Percentiles rank a stretch among this genome's conserved stretches.
Conservation (phyloP, 2,797 vertebrate genomes). For the Podarcis siculus region DNA sequence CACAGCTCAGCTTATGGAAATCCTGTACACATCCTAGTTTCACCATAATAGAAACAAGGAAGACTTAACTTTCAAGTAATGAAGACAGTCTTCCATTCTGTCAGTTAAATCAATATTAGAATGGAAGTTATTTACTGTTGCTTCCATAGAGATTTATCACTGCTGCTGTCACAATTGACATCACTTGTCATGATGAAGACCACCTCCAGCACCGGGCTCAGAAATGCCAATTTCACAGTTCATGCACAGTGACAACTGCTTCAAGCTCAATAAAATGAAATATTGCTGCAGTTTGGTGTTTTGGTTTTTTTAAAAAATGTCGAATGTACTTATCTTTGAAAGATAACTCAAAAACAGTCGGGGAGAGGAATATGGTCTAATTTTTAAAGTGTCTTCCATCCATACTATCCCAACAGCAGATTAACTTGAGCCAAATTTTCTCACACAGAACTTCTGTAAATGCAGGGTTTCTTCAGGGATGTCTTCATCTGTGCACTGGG, state of each 20-base stretch:
- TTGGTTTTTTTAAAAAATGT: neutral
- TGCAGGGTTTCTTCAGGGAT: neutral
- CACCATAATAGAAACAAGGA: slow-evolving; percentile 2
- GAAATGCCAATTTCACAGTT: slow-evolving; percentile 42
- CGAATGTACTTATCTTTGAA: neutral
- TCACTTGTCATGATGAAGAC: slow-evolving; percentile 25
- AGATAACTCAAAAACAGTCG: neutral
- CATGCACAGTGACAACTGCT: slow-evolving; percentile 25
- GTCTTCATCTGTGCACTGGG: neutral
- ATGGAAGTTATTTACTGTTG: slow-evolving; percentile 27
- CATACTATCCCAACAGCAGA: neutral
- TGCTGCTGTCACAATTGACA: slow-evolving; percentile 22
- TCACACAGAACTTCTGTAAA: neutral
- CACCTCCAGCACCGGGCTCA: slow-evolving; percentile 18
- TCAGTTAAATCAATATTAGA: slow-evolving; percentile 41
- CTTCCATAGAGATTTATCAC: slow-evolving; percentile 40
- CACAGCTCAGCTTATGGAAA: neutral
- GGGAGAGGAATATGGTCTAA: neutral
- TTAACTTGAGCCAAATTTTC: neutral
- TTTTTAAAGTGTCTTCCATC: neutral
- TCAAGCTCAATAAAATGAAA: slow-evolving; percentile 21
- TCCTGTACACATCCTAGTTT: neutral
- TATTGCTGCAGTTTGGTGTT: neutral
- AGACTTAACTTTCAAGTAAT: slow-evolving; percentile 29
- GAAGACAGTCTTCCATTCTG: slow-evolving; percentile 5